phyloP scores from a whole-genome alignment of 2,113 vertebrate species.

The Sander lucioperca region DNA sequence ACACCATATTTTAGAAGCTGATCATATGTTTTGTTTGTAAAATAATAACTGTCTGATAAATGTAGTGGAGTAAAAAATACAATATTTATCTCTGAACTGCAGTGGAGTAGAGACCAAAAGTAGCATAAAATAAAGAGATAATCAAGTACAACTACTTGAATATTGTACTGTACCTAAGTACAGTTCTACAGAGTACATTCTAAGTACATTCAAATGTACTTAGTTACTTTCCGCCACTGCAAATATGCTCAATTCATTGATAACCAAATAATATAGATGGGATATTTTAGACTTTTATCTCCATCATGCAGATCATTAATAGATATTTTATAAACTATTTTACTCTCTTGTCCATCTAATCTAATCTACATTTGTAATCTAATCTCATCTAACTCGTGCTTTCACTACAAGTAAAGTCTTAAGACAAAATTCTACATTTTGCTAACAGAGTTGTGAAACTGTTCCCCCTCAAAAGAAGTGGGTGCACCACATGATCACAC shows the following conservation, averaged over 20 bases:
- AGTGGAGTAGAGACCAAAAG: background rate
- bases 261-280: too few species aligned
- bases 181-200: background rate
- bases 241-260: background rate
- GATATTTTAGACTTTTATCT: background rate
- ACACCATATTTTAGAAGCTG: too few species aligned
- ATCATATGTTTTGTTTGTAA: background rate
- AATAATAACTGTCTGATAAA: background rate
- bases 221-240: background rate
- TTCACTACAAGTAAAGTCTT: background rate
- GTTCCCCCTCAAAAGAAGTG: conserved; percentile 5
- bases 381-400: background rate
- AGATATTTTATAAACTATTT: background rate
- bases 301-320: background rate
- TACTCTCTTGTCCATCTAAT: background rate
- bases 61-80: background rate
- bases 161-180: background rate
- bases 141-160: background rate
- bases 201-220: background rate
- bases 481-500: background rate
- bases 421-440: background rate
- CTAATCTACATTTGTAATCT: background rate
- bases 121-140: background rate
- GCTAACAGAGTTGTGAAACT: background rate
- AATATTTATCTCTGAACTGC: background rate